A percentile compares a stretch with the other conserved stretches of the same genome.
These are phyloP conservation scores for Mamestra configurata DNA, from an alignment of 1,140 invertebrate genomes.

Conservation along the genomic window DNA sequence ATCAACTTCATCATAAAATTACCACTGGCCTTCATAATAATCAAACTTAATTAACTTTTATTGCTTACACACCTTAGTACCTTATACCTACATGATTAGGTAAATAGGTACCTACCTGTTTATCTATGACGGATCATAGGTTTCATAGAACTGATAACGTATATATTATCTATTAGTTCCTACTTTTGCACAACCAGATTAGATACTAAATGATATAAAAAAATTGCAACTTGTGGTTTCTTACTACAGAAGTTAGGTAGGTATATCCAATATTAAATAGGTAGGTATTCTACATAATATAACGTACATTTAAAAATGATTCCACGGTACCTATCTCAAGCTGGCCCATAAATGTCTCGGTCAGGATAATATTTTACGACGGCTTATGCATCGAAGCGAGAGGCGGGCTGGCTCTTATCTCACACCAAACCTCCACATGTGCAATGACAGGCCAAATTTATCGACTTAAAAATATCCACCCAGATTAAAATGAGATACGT, in stretches of 20 bases:
- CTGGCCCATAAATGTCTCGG: slow-evolving; percentile 81
- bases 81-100: not conserved
- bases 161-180: too few relatives aligned
- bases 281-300: slow-evolving; percentile 26
- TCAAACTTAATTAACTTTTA: slow-evolving; percentile 28
- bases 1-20: slow-evolving; percentile 36
- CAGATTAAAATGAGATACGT: slow-evolving; percentile 81
- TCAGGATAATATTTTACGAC: slow-evolving; percentile 86
- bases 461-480: slow-evolving; percentile 83
- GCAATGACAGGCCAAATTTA: slow-evolving; percentile 85
- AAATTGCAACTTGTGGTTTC: too few relatives aligned
- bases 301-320: slow-evolving; percentile 72
- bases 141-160: too few relatives aligned
- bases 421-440: slow-evolving; percentile 81
- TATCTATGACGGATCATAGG: too few relatives aligned
- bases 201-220: too few relatives aligned
- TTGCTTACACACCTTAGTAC: not conserved
- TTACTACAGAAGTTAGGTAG: not conserved
- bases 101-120: not conserved
- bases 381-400: slow-evolving; percentile 70
- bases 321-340: slow-evolving; percentile 82
- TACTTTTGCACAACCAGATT: too few relatives aligned
- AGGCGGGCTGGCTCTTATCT: slow-evolving; percentile 73
- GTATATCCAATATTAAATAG: not conserved
- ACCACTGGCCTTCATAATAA: not conserved